These are phyloP conservation scores for Prolemur simus DNA, from an alignment of 2,113 vertebrate species.

Conservation along the genomic window DNA sequence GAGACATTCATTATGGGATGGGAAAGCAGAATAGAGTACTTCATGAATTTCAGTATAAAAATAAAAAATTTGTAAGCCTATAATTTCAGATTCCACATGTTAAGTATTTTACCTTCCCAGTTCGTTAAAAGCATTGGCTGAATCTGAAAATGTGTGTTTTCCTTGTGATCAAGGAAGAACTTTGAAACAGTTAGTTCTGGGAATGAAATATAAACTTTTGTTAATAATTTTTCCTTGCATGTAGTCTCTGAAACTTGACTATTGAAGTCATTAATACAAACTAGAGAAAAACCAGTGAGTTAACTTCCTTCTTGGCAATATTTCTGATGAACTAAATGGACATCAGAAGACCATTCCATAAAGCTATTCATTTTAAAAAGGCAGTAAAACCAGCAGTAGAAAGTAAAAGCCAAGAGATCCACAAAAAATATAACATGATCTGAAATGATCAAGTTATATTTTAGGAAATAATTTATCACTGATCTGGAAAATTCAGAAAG, in stretches of 20 bases:
- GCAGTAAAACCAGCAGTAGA: neutral
- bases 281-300: neutral
- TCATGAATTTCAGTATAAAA: neutral
- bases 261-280: neutral
- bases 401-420: neutral
- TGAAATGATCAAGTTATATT: neutral
- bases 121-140: neutral
- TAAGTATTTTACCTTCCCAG: neutral
- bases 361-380: neutral
- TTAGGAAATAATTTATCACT: neutral
- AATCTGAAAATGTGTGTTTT: constrained; percentile 39
- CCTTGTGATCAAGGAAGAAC: neutral
- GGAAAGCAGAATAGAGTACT: neutral
- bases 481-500: neutral
- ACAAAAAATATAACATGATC: neutral
- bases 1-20: neutral
- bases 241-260: neutral
- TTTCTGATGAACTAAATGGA: neutral
- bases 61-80: neutral
- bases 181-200: neutral
- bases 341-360: neutral
- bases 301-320: neutral
- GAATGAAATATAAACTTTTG: constrained; percentile 16
- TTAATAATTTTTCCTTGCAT: neutral
- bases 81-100: neutral